Conservation (phyloP, 2,113 vertebrate species). For the Atherinomorus stipes region DNA sequence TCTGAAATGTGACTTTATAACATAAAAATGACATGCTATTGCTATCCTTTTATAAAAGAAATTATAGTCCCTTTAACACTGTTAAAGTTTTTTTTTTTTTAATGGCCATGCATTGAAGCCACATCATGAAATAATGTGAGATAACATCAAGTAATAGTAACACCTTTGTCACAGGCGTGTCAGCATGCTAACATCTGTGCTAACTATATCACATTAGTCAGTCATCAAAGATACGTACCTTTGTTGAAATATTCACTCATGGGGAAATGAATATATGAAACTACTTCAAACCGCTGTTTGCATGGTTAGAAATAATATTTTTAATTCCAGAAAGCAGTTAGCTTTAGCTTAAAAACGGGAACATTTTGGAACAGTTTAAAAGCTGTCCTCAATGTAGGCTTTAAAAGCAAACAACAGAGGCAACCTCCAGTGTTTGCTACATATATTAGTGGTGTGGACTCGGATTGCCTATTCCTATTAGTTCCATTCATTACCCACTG, state of each 20-base stretch:
- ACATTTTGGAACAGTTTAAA: conserved; percentile 11
- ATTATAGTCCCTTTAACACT: too few species aligned
- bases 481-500: conserved; percentile 81
- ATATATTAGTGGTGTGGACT: conserved; percentile 68
- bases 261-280: neutral
- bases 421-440: conserved; percentile 57
- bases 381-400: conserved; percentile 18
- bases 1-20: too few species aligned
- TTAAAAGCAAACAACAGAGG: conserved; percentile 50
- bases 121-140: too few species aligned
- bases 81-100: too few species aligned
- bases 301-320: neutral
- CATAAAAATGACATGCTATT: too few species aligned
- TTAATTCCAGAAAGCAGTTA: conserved; percentile 18
- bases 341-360: neutral
- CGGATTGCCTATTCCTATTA: conserved; percentile 78
- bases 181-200: too few species aligned
- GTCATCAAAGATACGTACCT: neutral
- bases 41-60: too few species aligned
- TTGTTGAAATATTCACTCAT: neutral
- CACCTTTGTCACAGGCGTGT: too few species aligned
- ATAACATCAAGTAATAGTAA: too few species aligned
- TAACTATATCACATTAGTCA: too few species aligned
- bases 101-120: too few species aligned
- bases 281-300: neutral